Base-by-base conservation (phyloP, 2,797 vertebrate genomes). In the Sphenopsis melanotis region DNA sequence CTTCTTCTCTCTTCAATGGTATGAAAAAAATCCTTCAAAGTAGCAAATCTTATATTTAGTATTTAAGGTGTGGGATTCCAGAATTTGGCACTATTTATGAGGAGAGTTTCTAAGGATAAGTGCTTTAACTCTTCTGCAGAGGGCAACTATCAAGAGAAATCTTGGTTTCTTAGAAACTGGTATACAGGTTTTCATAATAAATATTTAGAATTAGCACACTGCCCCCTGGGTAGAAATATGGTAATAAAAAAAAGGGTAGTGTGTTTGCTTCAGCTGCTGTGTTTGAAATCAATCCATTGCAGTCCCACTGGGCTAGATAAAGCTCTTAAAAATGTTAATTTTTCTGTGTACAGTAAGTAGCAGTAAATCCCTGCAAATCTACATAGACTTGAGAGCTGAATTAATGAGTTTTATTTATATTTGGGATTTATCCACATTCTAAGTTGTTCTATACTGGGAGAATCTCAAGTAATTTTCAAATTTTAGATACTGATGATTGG, bases 271-370 rank as follows among this genome's bases (percentile, higher is more conserved):
- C 79, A 83, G 72, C 80, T 94, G 57, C 52, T 81, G 53, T 75
- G 42, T 72, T 94, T 91, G 93, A 94, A 95, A 85, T 76, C 50
- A 91, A 79, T 78, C 65, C 77, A 55, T 36, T 53, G 27, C n/a
- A 86, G 22, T 88, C 84, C 89, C 84, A 37, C 32, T 88, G 87
- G 65, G 37, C 47, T 69, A 63, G 63, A 72, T 72, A 61, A 93
- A 89, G 74, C 42, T 88, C 74, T 95, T 86, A 83, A 96, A 94
- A 90, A 65, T 79, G 36, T 79, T 93, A 78, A 65, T 90, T 94
- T 87, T 77, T 64, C 61, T 88, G 53, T 88, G 36, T 94, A 88
- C 65, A 49, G 46, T 65, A 90, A 91, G 83, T 69, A 91, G 55
- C 39, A 86, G 57, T 68, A 94, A 94, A 88, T n/a, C n/a, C 34